These are phyloP conservation scores for Odontocolon sp. DNA, from an alignment of 2,888 invertebrate genomes.

Conservation along the genomic window DNA sequence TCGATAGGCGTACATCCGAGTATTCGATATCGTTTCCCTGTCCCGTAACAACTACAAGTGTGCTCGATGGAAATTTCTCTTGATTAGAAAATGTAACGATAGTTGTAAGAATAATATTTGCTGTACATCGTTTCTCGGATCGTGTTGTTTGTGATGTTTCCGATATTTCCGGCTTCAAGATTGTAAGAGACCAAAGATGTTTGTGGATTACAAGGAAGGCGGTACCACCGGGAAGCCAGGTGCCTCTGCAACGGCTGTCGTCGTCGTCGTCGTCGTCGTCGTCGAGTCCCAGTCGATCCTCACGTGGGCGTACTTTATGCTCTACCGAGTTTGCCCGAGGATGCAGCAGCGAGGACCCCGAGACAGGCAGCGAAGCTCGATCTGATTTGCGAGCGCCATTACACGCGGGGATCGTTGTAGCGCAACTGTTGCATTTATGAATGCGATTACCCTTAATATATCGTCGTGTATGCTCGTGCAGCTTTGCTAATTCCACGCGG, in stretches of 20 bases:
- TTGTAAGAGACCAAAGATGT: not conserved
- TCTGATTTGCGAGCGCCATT: conserved; percentile 65
- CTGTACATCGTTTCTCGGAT: not conserved
- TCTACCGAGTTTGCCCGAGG: conserved; percentile 47
- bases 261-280: conserved; percentile 51
- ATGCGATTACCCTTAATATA: conserved; percentile 73
- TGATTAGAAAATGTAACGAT: too few relatives aligned
- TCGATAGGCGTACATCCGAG: conserved; percentile 29
- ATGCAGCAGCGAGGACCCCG: conserved; percentile 12
- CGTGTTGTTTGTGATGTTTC: not conserved
- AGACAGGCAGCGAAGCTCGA: conserved; percentile 43
- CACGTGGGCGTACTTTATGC: conserved; percentile 72
- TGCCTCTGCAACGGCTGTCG: conserved; percentile 52
- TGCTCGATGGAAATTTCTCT: not conserved
- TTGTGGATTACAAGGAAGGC: conserved; percentile 10
- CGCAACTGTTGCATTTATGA: conserved; percentile 74
- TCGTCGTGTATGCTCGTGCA: conserved; percentile 61
- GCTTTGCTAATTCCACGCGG: conserved; percentile 60
- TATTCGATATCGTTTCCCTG: conserved; percentile 4
- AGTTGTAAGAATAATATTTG: conserved; percentile 10
- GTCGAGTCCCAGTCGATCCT: conserved; percentile 57
- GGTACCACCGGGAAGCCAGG: conserved; percentile 52
- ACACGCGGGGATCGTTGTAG: conserved; percentile 64
- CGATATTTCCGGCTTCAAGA: conserved; percentile 10
- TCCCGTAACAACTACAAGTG: not conserved